Evolutionary conservation across 2,888 invertebrate genomes (phyloP).

Genomic region (Sussaba pulchella): DNA sequence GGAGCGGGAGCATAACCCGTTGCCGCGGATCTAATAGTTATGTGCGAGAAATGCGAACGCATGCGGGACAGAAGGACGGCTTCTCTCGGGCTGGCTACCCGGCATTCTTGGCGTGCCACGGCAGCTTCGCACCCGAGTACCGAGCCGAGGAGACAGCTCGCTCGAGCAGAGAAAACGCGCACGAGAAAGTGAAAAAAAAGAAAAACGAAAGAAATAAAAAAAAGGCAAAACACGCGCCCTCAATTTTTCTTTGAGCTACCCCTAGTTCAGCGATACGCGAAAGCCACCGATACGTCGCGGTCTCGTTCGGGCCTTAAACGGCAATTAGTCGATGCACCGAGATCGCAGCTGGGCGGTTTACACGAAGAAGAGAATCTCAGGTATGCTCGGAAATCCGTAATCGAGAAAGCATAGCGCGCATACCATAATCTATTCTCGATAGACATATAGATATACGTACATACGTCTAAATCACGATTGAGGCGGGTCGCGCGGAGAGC

Average conservation of each 20-base stretch:
- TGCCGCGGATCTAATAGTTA: constrained; percentile 15
- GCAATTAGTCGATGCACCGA: constrained; percentile 59
- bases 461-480: no score
- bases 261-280: background rate
- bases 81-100: constrained; percentile 15
- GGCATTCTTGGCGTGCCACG: constrained; percentile 56
- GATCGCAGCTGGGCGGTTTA: constrained; percentile 50
- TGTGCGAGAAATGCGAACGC: constrained; percentile 14
- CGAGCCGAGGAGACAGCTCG: constrained; percentile 12
- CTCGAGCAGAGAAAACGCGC: constrained; percentile 17
- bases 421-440: background rate
- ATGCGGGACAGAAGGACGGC: constrained; percentile 13
- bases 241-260: constrained; percentile 50
- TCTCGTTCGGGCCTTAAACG: constrained; percentile 46
- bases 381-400: constrained; percentile 9
- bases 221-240: constrained; percentile 47
- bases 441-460: no score
- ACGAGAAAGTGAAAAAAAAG: background rate
- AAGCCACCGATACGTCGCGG: background rate
- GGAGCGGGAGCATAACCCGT: background rate
- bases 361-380: background rate
- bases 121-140: constrained; percentile 24
- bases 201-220: background rate
- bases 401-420: background rate
- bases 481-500: background rate